Conservation (phyloP, 1,140 invertebrate genomes). For the Cotesia chilonis region DNA sequence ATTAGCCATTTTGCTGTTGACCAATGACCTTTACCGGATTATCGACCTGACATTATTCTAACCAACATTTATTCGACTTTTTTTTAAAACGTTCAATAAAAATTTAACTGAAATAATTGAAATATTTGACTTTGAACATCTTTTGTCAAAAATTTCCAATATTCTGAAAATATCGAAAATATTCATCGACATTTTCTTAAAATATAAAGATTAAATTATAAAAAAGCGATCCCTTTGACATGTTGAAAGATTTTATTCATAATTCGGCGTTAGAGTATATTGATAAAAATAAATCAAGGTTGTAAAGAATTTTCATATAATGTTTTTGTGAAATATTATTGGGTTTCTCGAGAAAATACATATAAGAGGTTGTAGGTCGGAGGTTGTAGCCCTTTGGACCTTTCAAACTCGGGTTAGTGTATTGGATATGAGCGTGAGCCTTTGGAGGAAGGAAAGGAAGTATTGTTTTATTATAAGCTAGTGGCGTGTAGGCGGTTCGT, state of each 20-base stretch:
- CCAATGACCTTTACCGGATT: constrained; percentile 20
- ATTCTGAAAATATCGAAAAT: no score
- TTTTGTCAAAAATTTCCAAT: no score
- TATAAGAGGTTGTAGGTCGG: no score
- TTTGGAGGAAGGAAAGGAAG: constrained; percentile 9
- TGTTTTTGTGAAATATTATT: background rate
- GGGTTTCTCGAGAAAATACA: background rate
- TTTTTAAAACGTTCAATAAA: no score
- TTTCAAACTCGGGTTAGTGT: no score
- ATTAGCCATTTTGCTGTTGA: constrained; percentile 45
- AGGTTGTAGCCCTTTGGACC: no score
- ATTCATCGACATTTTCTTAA: no score
- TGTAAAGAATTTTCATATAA: constrained; percentile 3
- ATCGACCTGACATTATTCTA: constrained; percentile 47
- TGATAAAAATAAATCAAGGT: background rate
- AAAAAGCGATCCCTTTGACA: no score
- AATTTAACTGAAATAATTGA: no score
- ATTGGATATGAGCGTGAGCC: background rate
- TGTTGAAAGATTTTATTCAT: no score
- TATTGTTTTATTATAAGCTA: constrained; percentile 1
- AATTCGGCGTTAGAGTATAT: background rate
- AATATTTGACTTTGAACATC: no score
- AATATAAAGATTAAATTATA: no score
- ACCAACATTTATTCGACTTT: constrained; percentile 47
- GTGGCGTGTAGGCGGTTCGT: constrained; percentile 12